Conservation (phyloP, 92 coral and sea anemone genomes). For the Palythoa grandis region DNA sequence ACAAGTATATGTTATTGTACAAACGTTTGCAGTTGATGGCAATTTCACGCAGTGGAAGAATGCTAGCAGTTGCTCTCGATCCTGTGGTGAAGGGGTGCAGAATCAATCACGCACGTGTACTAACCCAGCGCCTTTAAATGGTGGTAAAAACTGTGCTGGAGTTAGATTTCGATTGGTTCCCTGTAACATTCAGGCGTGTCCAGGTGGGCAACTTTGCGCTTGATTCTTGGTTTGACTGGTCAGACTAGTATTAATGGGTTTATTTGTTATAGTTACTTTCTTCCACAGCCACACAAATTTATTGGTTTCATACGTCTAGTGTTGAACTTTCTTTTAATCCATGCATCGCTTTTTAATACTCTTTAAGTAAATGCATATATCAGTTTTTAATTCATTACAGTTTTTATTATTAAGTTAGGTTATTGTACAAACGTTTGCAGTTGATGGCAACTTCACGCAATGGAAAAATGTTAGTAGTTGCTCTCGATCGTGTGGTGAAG, state of each 20-base stretch:
- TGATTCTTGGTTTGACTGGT: too few relatives aligned
- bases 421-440: too few relatives aligned
- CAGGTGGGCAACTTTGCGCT: not conserved
- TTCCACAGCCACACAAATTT: too few relatives aligned
- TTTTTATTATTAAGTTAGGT: too few relatives aligned
- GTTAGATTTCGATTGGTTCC: not conserved
- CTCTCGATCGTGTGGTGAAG: not conserved
- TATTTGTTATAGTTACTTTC: too few relatives aligned
- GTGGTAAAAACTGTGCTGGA: not conserved
- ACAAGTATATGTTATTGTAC: too few relatives aligned
- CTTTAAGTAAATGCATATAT: too few relatives aligned
- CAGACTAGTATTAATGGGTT: too few relatives aligned
- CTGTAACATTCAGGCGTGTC: not conserved
- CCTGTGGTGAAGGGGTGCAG: not conserved
- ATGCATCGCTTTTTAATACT: too few relatives aligned
- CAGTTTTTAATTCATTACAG: too few relatives aligned
- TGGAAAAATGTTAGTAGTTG: not conserved
- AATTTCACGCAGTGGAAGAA: not conserved
- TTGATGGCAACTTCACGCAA: not conserved
- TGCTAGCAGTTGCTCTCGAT: not conserved
- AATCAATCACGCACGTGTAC: slow-evolving; percentile 1
- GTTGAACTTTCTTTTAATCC: too few relatives aligned
- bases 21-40: not conserved
- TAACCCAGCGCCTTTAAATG: slow-evolving; percentile 5
- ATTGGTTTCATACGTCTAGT: too few relatives aligned